These are phyloP conservation scores for Acropternis orthonyx DNA, from an alignment of 2,797 vertebrate species.

Conservation along the genomic window DNA sequence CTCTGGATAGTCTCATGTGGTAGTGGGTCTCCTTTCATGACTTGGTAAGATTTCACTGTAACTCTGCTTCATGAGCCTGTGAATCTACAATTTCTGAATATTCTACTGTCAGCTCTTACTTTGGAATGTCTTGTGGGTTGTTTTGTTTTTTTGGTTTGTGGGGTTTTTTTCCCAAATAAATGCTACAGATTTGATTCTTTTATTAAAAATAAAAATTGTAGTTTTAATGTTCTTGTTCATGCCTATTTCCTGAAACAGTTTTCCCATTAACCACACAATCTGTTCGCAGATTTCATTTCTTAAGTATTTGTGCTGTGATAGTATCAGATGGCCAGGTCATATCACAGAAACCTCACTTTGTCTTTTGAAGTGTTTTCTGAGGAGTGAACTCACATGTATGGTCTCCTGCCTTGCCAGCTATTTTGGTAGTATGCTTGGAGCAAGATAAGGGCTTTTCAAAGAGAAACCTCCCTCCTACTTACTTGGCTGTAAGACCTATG, in stretches of 20 bases:
- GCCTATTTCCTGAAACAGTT: background rate
- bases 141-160: background rate
- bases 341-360: background rate
- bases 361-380: background rate
- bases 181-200: background rate
- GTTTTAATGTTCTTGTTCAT: background rate
- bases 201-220: background rate
- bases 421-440: background rate
- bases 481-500: background rate
- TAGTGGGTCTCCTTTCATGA: background rate
- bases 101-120: background rate
- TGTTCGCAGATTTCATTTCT: background rate
- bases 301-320: background rate
- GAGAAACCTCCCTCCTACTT: background rate
- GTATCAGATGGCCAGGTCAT: rapidly evolving
- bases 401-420: background rate
- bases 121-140: background rate
- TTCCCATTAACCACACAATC: background rate
- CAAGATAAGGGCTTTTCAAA: background rate
- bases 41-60: rapidly evolving
- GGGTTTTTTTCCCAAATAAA: background rate
- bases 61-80: background rate
- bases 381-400: background rate
- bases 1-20: rapidly evolving
- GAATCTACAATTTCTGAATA: background rate